phyloP scores from a whole-genome alignment of 2,797 vertebrate species.

The Microcaecilia unicolor region DNA sequence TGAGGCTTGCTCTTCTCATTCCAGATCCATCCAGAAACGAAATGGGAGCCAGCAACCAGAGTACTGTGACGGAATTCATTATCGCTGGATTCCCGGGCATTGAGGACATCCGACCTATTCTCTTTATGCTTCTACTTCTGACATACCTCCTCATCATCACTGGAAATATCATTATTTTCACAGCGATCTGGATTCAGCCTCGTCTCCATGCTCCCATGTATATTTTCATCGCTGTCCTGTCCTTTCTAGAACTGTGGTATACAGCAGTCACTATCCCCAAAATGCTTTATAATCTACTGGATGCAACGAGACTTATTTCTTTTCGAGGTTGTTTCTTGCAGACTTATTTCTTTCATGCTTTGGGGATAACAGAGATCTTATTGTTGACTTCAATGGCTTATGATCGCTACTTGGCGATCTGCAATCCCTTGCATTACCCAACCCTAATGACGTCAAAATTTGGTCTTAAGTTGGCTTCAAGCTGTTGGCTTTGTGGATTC shows the following conservation, averaged over 20 bases:
- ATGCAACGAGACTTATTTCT: constrained; percentile 16
- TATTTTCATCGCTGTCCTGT: constrained; percentile 23
- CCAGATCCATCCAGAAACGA: too few species aligned
- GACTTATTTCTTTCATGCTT: constrained; percentile 30
- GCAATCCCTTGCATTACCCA: constrained; percentile 31
- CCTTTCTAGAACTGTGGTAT: constrained; percentile 30
- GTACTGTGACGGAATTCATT: constrained; percentile 16
- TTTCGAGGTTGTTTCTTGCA: constrained; percentile 18
- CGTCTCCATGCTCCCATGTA: constrained; percentile 27
- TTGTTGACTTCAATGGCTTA: constrained; percentile 26
- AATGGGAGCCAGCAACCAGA: too few species aligned
- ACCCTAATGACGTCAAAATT: constrained; percentile 29
- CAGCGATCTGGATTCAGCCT: constrained; percentile 5
- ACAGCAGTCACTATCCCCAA: constrained; percentile 20
- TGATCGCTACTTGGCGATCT: constrained; percentile 23
- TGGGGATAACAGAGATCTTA: constrained; percentile 22
- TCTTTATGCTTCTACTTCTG: constrained; percentile 10
- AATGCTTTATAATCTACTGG: constrained; percentile 24
- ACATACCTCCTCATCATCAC: constrained; percentile 21
- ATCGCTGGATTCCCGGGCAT: constrained; percentile 12
- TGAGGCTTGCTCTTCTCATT: too few species aligned
- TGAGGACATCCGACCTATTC: background rate
- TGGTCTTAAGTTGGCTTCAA: constrained; percentile 18
- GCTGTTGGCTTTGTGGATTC: constrained; percentile 20
- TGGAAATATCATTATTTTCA: constrained; percentile 21